Percentiles rank a stretch among this genome's conserved stretches.
phyloP scores from a whole-genome alignment of 2,113 vertebrate species.

The Rana temporaria region DNA sequence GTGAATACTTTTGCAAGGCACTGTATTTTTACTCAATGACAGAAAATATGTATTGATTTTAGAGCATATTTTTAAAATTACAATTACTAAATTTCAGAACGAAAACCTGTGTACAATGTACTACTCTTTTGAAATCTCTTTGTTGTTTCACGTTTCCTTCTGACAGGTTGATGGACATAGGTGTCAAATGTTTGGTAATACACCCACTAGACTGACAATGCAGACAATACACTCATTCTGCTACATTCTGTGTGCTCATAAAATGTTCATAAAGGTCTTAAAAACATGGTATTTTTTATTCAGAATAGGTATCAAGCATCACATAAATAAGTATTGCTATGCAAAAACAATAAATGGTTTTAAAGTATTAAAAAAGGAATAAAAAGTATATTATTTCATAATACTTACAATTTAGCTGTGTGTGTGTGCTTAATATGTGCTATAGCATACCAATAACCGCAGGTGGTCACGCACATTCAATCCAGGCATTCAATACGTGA shows the following conservation, averaged over 20 bases:
- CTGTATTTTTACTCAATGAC: no score
- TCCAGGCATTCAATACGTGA: no score
- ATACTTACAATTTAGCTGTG: no score
- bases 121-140: slow-evolving; percentile 34
- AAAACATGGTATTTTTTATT: slow-evolving; percentile 28
- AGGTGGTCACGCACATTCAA: no score
- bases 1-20: no score
- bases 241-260: slow-evolving; percentile 1
- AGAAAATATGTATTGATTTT: no score
- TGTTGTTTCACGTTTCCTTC: slow-evolving; percentile 37
- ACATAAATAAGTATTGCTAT: slow-evolving; percentile 23
- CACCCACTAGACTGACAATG: slow-evolving; percentile 44
- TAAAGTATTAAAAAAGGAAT: no score
- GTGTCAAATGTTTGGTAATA: slow-evolving; percentile 49
- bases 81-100: background rate
- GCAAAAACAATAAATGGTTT: background rate
- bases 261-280: slow-evolving; percentile 32
- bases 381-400: no score
- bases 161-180: slow-evolving; percentile 53
- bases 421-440: no score
- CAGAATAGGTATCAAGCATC: slow-evolving; percentile 3
- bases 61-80: background rate
- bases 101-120: slow-evolving; percentile 5
- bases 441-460: no score
- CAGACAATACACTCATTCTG: slow-evolving; percentile 26